Percentiles rank a stretch among this genome's conserved stretches.
Conservation (phyloP, 2,888 invertebrate genomes). For the Arrhopalites spinosus region DNA sequence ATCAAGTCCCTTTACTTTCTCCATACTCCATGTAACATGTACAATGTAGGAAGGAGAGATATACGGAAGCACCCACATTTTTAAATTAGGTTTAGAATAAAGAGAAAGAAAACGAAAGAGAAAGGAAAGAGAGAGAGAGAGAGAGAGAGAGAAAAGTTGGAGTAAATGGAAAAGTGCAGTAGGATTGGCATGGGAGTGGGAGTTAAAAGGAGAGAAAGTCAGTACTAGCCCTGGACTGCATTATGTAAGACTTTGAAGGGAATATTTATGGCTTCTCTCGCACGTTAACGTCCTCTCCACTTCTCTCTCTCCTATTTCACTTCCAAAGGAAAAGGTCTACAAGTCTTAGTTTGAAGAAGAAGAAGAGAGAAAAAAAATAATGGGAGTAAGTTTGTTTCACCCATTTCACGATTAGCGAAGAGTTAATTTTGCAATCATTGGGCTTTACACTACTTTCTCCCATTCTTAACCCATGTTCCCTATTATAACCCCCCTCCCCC, state of each 20-base stretch:
- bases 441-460: neutral
- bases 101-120: neutral
- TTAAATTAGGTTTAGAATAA: neutral
- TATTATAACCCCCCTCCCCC: neutral
- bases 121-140: neutral
- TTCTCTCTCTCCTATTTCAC: neutral
- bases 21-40: neutral
- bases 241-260: constrained; percentile 30
- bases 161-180: constrained; percentile 9
- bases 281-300: constrained; percentile 28
- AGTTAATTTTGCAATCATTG: constrained; percentile 27
- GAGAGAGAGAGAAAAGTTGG: neutral
- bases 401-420: constrained; percentile 26
- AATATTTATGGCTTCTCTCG: constrained; percentile 33
- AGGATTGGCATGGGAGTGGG: too few relatives aligned
- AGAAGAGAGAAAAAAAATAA: neutral
- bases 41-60: neutral
- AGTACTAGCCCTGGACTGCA: too few relatives aligned
- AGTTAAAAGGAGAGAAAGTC: too few relatives aligned
- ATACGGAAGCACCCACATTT: neutral
- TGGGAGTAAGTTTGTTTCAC: constrained; percentile 6
- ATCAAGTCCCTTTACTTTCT: neutral
- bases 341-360: too few relatives aligned
- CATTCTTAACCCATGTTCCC: too few relatives aligned
- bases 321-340: neutral